A percentile compares a stretch with the other conserved stretches of the same genome.
Conservation (phyloP, 2,888 invertebrate species). For the Steinernema hermaphroditum region DNA sequence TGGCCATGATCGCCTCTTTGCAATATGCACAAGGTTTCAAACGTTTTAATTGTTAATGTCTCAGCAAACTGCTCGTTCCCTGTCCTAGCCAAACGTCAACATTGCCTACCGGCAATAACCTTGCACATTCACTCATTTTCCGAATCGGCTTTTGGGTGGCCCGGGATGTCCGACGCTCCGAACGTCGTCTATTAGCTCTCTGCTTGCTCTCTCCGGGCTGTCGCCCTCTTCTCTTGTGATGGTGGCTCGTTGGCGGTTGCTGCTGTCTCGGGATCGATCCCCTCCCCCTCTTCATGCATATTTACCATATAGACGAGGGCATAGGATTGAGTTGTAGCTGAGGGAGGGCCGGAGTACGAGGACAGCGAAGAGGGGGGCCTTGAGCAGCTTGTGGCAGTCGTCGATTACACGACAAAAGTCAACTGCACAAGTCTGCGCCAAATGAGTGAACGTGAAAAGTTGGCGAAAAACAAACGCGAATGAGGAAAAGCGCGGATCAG, state of each 20-base stretch:
- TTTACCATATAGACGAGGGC: slow-evolving; percentile 31
- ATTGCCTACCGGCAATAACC: neutral
- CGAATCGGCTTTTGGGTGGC: slow-evolving; percentile 24
- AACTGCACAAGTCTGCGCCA: neutral
- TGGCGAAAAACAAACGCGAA: slow-evolving; percentile 2
- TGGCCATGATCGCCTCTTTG: neutral
- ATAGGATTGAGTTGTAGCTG: slow-evolving; percentile 24
- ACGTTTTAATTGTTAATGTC: neutral
- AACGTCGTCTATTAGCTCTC: slow-evolving; percentile 31
- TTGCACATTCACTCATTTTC: neutral
- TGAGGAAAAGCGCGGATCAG: neutral
- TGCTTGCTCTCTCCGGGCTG: slow-evolving; percentile 31
- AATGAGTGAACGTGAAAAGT: slow-evolving; percentile 5
- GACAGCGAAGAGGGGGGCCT: slow-evolving; percentile 21
- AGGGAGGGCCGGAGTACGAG: slow-evolving; percentile 27
- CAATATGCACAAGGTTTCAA: neutral
- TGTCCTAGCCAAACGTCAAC: neutral
- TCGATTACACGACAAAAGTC: slow-evolving; percentile 21
- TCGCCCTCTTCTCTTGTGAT: slow-evolving; percentile 30
- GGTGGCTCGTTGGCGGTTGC: slow-evolving; percentile 30
- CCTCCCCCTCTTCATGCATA: slow-evolving; percentile 31
- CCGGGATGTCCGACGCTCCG: slow-evolving; percentile 24
- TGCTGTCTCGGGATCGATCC: slow-evolving; percentile 31
- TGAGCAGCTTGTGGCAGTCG: slow-evolving; percentile 5
- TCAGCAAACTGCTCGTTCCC: neutral